Base-by-base conservation (phyloP, 2,888 invertebrate species). In the Brachyopa scutellaris region DNA sequence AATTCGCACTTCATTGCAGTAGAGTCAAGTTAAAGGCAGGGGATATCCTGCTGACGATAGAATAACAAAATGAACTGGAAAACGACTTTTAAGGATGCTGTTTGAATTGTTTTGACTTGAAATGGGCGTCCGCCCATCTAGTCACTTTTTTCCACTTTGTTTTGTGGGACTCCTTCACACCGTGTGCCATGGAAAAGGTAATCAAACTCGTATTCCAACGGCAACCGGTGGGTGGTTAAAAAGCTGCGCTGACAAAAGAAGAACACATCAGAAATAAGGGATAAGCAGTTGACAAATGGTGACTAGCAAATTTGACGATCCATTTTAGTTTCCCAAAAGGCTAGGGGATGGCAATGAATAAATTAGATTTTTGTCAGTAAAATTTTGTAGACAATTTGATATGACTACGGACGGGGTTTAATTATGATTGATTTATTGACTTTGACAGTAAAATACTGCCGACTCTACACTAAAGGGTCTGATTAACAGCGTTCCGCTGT, bases 61-160 rank as follows among this genome's bases (percentile, higher is more conserved):
- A 13, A 47, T 36, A 69, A 57, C 36, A 17, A 21, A 51, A 51
- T 72, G 72, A 66, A 59, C 78, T 78, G 64, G 45, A 78, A 72
- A 78, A 72, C 78, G 66, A 72, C 66, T 59, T 78, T 78, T 53
- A 72, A 78, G 59, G 17, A 66, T 49, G 7, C 36, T 23, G 11
- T 11, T 57, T 64, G 19, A 29, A 51, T 42, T 36, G 29, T 5
- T 13, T 17, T 2, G 33, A 19, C 55, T 17, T 59, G 29, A 53
- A 61, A 42, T 61, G 26, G 36, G 26, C 49, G 29, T 31, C 59
- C 72, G 45, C 66, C 78, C 53, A 72, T 42, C 47, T 59, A 51
- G 51, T 59, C 59, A 36, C 23, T 66, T 53, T 51, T 38, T 19
- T n/a, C n/a, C n/a, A 47, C 36, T 13, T 26, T 3, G 26, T 5